Evolutionary conservation across 2,797 vertebrate species (phyloP), one percentile per base, ranked within the genome.

Genomic region (Notolepis coatsorum): DNA sequence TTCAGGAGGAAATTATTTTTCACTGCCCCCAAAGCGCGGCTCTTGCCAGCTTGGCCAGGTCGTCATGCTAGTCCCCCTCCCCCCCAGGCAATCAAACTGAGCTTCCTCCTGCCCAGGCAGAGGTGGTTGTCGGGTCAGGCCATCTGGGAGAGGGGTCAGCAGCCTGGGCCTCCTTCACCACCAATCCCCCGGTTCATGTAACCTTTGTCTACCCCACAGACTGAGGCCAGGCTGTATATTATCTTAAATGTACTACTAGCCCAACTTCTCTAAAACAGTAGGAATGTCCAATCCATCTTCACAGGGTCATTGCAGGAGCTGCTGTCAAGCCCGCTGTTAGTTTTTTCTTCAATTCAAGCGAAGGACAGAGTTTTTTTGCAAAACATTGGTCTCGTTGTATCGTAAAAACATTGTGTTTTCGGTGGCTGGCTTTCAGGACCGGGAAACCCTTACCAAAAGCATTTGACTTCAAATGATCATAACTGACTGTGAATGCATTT

Each of bases 1-100:
- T 87, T 86, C 48, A 77, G 82, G 83, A 90, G 90, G 91, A 94
- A 92, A 92, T 92, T 85, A 91, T 90, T 91, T 92, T 92, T 92
- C 89, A 92, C 88, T 90, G 87, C 74, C 88, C 87, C 85, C 82
- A 68, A 87, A 91, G 85, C 59, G n/a, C 71, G 55, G 61, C 73
- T 73, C 67, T 55, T 64, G 83, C 89, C 89, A 90, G 75, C 68
- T 81, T 84, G 87, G 88, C 88, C 61, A 51, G 33, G 25, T 68
- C 68, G 38, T 68, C 1, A 15, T 38, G 49, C 37, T 31, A 5
- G 54, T 51, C 79, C 80, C 61, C 61, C 37, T 31, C 4, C 52
- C 53, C 79, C 80, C 61, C 61, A 43, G 61, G 72, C 70, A 68
- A 54, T 61, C 51, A 13, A 66, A 73, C 53, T 30, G 10, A 48